phyloP scores from a whole-genome alignment of 2,888 invertebrate species.

The Epinotia bilunana region DNA sequence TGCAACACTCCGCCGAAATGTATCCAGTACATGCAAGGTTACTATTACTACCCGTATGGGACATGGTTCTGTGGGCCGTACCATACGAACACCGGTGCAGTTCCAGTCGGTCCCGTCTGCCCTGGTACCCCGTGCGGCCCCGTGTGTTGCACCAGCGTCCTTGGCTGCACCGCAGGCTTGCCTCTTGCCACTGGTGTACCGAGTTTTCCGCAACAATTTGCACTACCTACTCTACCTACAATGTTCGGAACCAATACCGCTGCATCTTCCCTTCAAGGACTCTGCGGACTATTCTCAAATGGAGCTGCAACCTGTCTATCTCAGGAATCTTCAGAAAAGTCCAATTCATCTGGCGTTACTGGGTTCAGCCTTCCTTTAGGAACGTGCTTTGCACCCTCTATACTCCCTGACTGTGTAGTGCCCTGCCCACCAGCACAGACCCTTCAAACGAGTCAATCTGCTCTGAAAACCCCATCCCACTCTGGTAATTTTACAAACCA shows the following conservation, averaged over 20 bases:
- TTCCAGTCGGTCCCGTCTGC: constrained; percentile 1
- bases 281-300: background rate
- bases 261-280: background rate
- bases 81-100: constrained; percentile 45
- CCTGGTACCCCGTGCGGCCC: background rate
- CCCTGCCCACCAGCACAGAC: background rate
- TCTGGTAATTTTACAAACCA: background rate
- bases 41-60: constrained; percentile 58
- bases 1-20: constrained; percentile 53
- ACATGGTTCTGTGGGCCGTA: constrained; percentile 61
- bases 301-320: background rate
- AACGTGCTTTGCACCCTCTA: background rate
- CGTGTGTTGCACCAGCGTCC: background rate
- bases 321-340: background rate
- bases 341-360: background rate
- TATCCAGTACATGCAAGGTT: constrained; percentile 56
- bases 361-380: background rate
- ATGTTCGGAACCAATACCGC: background rate
- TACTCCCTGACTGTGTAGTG: background rate
- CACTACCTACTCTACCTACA: background rate
- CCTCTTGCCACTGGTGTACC: background rate
- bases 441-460: background rate
- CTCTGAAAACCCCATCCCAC: background rate
- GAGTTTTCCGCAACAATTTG: background rate
- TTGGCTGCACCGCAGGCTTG: background rate